Conservation (phyloP, 2,888 invertebrate genomes). For the Drosophila nr. medialis region DNA sequence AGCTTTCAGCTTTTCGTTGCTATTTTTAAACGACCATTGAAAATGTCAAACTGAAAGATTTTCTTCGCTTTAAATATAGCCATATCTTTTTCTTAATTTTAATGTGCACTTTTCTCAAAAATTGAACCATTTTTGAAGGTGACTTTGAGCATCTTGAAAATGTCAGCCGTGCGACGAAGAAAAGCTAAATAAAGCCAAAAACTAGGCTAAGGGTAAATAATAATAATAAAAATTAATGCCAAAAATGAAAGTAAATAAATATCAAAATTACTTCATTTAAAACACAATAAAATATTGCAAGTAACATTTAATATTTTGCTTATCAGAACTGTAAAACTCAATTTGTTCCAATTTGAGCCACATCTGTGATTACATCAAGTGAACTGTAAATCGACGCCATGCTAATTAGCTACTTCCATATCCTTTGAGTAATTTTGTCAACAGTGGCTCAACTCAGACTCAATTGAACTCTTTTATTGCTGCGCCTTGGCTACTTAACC, state of each 20-base stretch:
- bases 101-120: conserved; percentile 46
- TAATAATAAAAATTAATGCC: background rate
- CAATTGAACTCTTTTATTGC: conserved; percentile 1
- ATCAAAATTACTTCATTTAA: background rate
- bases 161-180: background rate
- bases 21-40: conserved; percentile 43
- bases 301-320: background rate
- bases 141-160: conserved; percentile 50
- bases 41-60: conserved; percentile 31
- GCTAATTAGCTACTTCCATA: conserved; percentile 4
- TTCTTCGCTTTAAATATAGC: conserved; percentile 24
- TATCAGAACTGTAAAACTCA: background rate
- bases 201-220: background rate
- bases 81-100: conserved; percentile 13
- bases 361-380: background rate
- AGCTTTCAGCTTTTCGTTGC: conserved; percentile 17
- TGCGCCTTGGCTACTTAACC: conserved; percentile 24
- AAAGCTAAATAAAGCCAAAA: background rate
- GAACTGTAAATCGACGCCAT: background rate
- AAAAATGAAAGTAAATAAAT: background rate
- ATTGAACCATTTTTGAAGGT: conserved; percentile 63
- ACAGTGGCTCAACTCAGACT: conserved; percentile 1
- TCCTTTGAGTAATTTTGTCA: conserved; percentile 8
- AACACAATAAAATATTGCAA: background rate
- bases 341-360: background rate